Base-by-base conservation (phyloP, 2,888 invertebrate genomes). In the Leuctra nigra region DNA sequence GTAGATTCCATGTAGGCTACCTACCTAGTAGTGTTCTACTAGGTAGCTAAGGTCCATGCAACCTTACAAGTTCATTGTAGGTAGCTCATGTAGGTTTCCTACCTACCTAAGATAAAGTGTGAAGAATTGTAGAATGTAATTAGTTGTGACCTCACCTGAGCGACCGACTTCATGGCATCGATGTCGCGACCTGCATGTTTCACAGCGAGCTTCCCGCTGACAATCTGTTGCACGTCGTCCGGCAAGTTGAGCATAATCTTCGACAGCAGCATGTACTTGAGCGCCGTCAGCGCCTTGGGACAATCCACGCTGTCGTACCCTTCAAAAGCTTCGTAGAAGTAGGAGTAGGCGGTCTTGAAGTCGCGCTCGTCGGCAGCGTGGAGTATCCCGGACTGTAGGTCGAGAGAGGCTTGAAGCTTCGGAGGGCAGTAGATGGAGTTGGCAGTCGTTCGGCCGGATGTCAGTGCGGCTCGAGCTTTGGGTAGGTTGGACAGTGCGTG, bases 291-390 rank as follows among this genome's bases (percentile, higher is more conserved):
- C 1, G 99, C 98, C 72, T 91, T 94, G 3, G 83, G 83, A 67
- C 86, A 87, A 66, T 95, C 94, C 3, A 95, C 90, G 63, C 94
- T 95, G 73, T 97, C 97, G 72, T 93, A 97, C 64, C 97, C 95
- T 77, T 99, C 99, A 73, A 98, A 99, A 13, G 97, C 97, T 78
- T 99, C 99, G 73, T 98, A 99, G 72, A 99, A 99, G 71, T 99
- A 99, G 56, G 98, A 99, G 75, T 95, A 99, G 46, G 97, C 98
- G 57, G 99, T 99, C 80, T 99, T 99, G 73, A 99, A 99, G 71
- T 99, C 99, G 66, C 92, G 87, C 73, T 99, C 99, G 71, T 99
- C 99, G n/a, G 98, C 98, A 9, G 99, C 99, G 75, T 99, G 99
- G 56, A 99, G 77, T 64, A 99, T 95, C 65, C 97, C 97, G 4